These are phyloP conservation scores for Selene dorsalis DNA, from an alignment of 2,797 vertebrate genomes.

Conservation along the genomic window DNA sequence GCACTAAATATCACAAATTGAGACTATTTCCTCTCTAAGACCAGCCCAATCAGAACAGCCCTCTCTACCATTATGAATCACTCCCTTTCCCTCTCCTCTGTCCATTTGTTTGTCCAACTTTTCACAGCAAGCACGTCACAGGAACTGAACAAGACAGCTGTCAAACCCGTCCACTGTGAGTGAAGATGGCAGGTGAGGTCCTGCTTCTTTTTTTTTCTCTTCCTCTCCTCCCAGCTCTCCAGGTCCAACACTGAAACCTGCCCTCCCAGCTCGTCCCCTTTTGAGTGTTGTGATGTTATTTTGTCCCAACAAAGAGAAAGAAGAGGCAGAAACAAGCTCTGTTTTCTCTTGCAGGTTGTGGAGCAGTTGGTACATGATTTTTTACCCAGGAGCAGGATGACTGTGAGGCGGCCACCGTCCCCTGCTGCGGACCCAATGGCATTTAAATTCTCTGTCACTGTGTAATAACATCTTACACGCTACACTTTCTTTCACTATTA, in stretches of 20 bases:
- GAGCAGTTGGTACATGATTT: conserved; percentile 66
- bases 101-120: conserved; percentile 84
- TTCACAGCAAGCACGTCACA: conserved; percentile 75
- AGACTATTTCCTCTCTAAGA: conserved; percentile 24
- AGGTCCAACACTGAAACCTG: conserved; percentile 35
- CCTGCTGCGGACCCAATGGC: conserved; percentile 57
- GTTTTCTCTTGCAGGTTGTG: conserved; percentile 48
- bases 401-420: conserved; percentile 66
- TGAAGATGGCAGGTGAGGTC: conserved; percentile 91
- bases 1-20: conserved; percentile 33
- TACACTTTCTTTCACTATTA: conserved; percentile 64
- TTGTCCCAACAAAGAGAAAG: conserved; percentile 57
- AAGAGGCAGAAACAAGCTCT: conserved; percentile 38
- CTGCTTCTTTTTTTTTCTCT: conserved; percentile 59
- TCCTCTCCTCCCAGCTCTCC: conserved; percentile 16
- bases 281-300: conserved; percentile 51
- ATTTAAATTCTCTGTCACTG: conserved; percentile 68
- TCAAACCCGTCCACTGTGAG: conserved; percentile 86
- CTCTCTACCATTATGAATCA: conserved; percentile 43
- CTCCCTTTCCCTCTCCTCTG: conserved; percentile 71
- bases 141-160: conserved; percentile 84
- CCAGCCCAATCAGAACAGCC: conserved; percentile 43
- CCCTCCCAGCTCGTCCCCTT: conserved; percentile 14
- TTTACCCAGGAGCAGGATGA: conserved; percentile 63
- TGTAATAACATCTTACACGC: conserved; percentile 60